Percentiles rank a stretch among this genome's conserved stretches.
Conservation (phyloP, 2,113 vertebrate species). For the Phaethornis superciliosus region DNA sequence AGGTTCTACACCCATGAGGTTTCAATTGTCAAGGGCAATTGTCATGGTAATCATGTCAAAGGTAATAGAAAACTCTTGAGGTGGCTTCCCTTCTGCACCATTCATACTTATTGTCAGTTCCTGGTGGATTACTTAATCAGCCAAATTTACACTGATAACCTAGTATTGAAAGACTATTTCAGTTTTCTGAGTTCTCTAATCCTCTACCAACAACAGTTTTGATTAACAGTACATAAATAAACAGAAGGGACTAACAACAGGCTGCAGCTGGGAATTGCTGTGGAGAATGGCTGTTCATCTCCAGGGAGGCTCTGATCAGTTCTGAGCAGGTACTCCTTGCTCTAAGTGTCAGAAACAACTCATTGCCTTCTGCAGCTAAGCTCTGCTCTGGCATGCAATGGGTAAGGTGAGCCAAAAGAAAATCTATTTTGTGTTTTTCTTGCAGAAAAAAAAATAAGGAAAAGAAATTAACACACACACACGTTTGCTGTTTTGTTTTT, state of each 20-base stretch:
- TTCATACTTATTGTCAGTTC: background rate
- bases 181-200: background rate
- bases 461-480: background rate
- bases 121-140: background rate
- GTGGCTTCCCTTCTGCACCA: fast-evolving
- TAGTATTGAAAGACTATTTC: background rate
- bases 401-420: background rate
- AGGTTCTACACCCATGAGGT: background rate
- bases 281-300: background rate
- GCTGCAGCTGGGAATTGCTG: background rate
- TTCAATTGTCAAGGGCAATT: background rate
- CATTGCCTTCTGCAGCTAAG: background rate
- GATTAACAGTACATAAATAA: background rate
- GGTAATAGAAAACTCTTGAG: background rate
- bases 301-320: background rate
- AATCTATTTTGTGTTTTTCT: background rate
- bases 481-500: no score
- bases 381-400: background rate
- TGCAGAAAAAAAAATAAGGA: background rate
- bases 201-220: background rate
- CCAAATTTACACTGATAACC: background rate
- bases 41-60: background rate
- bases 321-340: background rate
- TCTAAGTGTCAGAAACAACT: background rate
- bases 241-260: background rate